phyloP scores from a whole-genome alignment of 1,140 invertebrate species.

The Sarcophaga peregrina region DNA sequence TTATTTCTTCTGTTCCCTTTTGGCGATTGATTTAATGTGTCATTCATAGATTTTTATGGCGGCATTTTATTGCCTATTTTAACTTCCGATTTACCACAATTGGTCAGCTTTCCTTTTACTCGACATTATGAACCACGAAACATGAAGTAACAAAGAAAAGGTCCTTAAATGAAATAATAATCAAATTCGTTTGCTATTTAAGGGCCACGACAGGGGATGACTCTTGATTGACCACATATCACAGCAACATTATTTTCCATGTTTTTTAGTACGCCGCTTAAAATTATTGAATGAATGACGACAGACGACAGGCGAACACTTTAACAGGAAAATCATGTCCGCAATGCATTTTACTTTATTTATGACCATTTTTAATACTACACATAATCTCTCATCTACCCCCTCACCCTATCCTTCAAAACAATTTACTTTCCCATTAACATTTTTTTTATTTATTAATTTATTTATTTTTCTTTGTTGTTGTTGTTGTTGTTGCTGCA shows the following conservation, averaged over 20 bases:
- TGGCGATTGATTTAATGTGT: conserved; percentile 67
- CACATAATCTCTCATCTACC: too few relatives aligned
- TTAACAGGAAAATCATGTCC: conserved; percentile 67
- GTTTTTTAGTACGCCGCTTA: not conserved
- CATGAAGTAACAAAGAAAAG: not conserved
- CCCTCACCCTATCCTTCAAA: too few relatives aligned
- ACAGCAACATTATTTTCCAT: not conserved
- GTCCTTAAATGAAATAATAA: not conserved
- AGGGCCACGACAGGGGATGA: not conserved
- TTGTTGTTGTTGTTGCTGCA: too few relatives aligned
- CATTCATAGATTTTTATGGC: conserved; percentile 67
- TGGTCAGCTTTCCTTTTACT: conserved; percentile 60
- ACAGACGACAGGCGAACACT: not conserved
- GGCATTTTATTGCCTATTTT: conserved; percentile 65
- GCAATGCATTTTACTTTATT: conserved; percentile 66
- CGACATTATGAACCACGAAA: not conserved
- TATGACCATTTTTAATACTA: conserved; percentile 66
- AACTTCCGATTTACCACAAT: conserved; percentile 67
- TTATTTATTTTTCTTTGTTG: too few relatives aligned
- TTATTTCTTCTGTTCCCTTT: conserved; percentile 48
- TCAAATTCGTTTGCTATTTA: conserved; percentile 8
- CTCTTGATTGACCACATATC: conserved; percentile 29
- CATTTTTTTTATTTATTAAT: too few relatives aligned
- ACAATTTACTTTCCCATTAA: too few relatives aligned
- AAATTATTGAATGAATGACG: not conserved